Base-by-base conservation (phyloP, 2,888 invertebrate genomes). In the Heterodera filipjevi region DNA sequence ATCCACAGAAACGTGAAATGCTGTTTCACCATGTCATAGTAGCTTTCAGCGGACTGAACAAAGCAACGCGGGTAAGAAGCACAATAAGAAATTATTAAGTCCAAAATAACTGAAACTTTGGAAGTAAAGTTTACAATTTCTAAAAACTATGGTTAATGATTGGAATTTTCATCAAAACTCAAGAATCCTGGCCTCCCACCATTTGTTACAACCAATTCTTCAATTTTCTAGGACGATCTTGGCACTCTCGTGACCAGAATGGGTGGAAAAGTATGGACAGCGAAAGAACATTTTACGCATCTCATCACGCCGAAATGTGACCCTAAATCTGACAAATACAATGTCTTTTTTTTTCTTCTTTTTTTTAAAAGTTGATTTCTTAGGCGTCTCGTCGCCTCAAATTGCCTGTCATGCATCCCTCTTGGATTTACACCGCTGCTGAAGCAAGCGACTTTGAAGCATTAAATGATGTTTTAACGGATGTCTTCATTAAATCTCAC, bases 291-390 rank as follows among this genome's bases (percentile, higher is more conserved):
- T 5, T 30, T 66, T 16, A 66, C 66, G 10, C 66, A 66, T 12
- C 33, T 66, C n/a, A 33, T 66, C 27, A 27, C 66, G 3, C 30
- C 27, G 10, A 81, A 77, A 35, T 84, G 84, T 22, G 80, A 81
- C 64, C 78, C 80, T 30, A 49, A 33, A 12, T 79, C 81, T 46
- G 77, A 80, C 2, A 86, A 86, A 71, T 86, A 85, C 76, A 79
- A 77, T 2, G 81, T 76, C 32, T 8, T n/a, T 46, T 12, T 46
- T 10, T 14, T 46, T 1, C 16, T 46, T 3, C 16, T 46, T 46
- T n/a, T 14, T n/a, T 46, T 53, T 14, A 75, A 10, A 5, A 76
- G 59, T 35, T 12, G 12, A 30, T 8, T 27, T 35, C 27, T 49
- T n/a, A 12, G 77, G 78, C 32, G 14, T 10, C 81, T n/a, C 74